phyloP scores from a whole-genome alignment of 1,140 invertebrate species.

The Drosophila eugracilis region DNA sequence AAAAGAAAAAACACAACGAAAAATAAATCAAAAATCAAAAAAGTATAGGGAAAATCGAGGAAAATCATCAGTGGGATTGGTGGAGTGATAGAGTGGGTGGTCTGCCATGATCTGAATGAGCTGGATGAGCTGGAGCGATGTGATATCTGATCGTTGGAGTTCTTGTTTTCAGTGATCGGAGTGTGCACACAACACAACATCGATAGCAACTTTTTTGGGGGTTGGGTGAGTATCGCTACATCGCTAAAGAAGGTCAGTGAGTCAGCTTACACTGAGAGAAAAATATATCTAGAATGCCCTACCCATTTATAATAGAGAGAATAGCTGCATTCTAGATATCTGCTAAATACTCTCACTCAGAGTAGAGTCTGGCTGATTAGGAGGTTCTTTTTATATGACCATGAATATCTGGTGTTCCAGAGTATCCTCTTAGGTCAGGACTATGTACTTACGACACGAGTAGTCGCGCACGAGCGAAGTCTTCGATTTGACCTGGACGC shows the following conservation, averaged over 20 bases:
- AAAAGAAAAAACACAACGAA: slow-evolving; percentile 39
- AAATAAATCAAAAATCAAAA: slow-evolving; percentile 50
- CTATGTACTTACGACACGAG: slow-evolving; percentile 88
- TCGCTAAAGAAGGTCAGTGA: slow-evolving; percentile 38
- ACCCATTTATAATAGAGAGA: no score
- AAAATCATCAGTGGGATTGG: slow-evolving; percentile 29
- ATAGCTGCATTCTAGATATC: background rate
- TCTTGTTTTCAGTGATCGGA: slow-evolving; percentile 25
- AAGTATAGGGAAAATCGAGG: slow-evolving; percentile 16
- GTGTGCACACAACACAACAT: slow-evolving; percentile 54
- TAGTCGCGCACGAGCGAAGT: slow-evolving; percentile 92
- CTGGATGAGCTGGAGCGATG: slow-evolving; percentile 48
- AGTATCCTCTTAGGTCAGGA: background rate
- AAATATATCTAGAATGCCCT: background rate
- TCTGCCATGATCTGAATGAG: slow-evolving; percentile 50
- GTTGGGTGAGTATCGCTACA: slow-evolving; percentile 31
- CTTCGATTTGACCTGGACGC: slow-evolving; percentile 93
- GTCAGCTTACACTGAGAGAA: slow-evolving; percentile 3
- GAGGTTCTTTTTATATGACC: background rate
- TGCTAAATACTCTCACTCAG: background rate
- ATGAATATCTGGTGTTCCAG: background rate
- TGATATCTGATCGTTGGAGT: slow-evolving; percentile 39
- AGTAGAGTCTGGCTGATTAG: slow-evolving; percentile 7
- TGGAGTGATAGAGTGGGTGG: slow-evolving; percentile 16
- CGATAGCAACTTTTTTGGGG: slow-evolving; percentile 34